These are phyloP conservation scores for Gonioctena quinquepunctata DNA, from an alignment of 1,140 invertebrate genomes.

Conservation along the genomic window DNA sequence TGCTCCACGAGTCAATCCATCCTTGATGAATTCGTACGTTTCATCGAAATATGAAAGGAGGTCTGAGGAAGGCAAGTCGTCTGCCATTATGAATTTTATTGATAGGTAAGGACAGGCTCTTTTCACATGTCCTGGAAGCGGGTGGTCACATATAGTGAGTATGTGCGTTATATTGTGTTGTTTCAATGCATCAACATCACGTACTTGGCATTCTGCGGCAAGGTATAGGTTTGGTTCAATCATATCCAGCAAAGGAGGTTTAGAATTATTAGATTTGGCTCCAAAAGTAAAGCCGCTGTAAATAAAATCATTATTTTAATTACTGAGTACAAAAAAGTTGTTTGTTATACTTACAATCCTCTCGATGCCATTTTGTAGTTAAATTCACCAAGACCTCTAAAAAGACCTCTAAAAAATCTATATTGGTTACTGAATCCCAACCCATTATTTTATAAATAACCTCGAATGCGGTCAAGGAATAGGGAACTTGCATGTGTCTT, in stretches of 20 bases:
- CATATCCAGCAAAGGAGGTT: slow-evolving; percentile 53
- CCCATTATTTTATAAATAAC: not conserved
- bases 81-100: slow-evolving; percentile 78
- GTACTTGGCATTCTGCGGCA: slow-evolving; percentile 78
- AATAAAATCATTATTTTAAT: too few species aligned
- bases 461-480: not conserved
- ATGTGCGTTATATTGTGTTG: slow-evolving; percentile 74
- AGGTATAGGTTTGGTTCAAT: slow-evolving; percentile 75
- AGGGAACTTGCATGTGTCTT: too few species aligned
- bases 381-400: not conserved
- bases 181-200: slow-evolving; percentile 69
- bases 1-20: slow-evolving; percentile 61
- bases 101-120: slow-evolving; percentile 67
- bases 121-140: slow-evolving; percentile 70
- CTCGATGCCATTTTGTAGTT: not conserved
- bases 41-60: slow-evolving; percentile 75
- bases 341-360: not conserved
- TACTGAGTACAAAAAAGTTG: too few species aligned
- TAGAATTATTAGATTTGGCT: too few species aligned
- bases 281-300: too few species aligned
- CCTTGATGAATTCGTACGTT: slow-evolving; percentile 73
- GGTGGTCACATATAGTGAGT: slow-evolving; percentile 79
- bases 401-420: not conserved
- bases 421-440: not conserved
- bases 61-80: slow-evolving; percentile 81